phyloP scores from a whole-genome alignment of 2,113 vertebrate species.

The Thunnus maccoyii region DNA sequence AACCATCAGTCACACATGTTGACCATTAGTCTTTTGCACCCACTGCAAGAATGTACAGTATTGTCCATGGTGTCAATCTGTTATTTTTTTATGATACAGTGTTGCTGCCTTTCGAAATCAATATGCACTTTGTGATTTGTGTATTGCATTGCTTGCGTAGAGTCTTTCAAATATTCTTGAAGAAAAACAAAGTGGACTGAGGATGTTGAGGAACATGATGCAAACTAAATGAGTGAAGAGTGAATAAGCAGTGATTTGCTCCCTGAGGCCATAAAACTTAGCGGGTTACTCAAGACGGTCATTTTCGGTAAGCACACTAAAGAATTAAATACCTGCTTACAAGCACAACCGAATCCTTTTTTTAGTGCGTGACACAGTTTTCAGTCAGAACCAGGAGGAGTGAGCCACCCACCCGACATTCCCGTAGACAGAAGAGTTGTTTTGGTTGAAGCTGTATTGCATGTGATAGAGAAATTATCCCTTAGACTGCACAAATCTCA shows the following conservation, averaged over 20 bases:
- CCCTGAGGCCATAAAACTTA: conserved; percentile 21
- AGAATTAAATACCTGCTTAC: conserved; percentile 52
- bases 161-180: neutral
- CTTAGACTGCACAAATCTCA: conserved; percentile 45
- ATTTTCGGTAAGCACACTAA: conserved; percentile 48
- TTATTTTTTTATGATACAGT: conserved; percentile 8
- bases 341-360: conserved; percentile 45
- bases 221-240: neutral
- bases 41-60: neutral
- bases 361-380: conserved; percentile 55
- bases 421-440: conserved; percentile 45
- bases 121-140: conserved; percentile 10
- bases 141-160: neutral
- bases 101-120: conserved; percentile 8
- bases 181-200: neutral
- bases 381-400: conserved; percentile 64
- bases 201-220: neutral
- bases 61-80: conserved; percentile 13
- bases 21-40: neutral
- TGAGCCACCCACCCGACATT: conserved; percentile 49
- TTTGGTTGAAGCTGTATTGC: conserved; percentile 60
- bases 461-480: conserved; percentile 67
- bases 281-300: conserved; percentile 17
- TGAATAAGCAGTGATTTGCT: neutral
- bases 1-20: conserved; percentile 48